Conservation (phyloP, 2,888 invertebrate species). For the Idaea straminata region DNA sequence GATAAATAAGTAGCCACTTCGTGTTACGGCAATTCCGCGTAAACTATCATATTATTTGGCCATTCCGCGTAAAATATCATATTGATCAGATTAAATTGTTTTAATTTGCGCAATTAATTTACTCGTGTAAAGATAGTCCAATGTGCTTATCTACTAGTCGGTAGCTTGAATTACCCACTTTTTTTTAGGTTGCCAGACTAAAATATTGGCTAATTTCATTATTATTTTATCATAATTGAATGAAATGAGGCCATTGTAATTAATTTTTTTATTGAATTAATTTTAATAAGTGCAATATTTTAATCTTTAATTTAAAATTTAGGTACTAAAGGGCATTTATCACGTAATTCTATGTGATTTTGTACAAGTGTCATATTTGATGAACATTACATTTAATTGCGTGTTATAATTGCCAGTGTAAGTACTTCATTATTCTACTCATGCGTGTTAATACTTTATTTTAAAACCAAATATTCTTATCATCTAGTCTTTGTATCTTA, state of each 20-base stretch:
- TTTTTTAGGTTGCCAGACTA: neutral
- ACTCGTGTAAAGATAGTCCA: neutral
- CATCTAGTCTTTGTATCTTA: neutral
- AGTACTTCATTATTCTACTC: neutral
- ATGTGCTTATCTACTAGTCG: neutral
- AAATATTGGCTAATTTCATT: neutral
- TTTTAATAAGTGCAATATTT: neutral
- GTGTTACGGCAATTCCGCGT: no score
- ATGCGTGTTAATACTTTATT: neutral
- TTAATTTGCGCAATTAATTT: neutral
- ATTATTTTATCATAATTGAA: neutral
- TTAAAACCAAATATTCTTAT: neutral
- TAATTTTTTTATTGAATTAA: neutral
- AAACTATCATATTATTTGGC: neutral
- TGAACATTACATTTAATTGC: neutral
- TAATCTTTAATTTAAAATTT: neutral
- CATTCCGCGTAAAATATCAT: neutral
- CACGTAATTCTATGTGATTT: neutral
- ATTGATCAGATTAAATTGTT: neutral
- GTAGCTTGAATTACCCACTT: neutral
- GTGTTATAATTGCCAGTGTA: neutral
- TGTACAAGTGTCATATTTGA: neutral
- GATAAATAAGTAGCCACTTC: no score
- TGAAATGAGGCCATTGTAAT: neutral
- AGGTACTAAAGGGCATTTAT: neutral